A percentile compares a stretch with the other conserved stretches of the same genome.
phyloP scores from a whole-genome alignment of 2,113 vertebrate genomes.

The Rostratula benghalensis region DNA sequence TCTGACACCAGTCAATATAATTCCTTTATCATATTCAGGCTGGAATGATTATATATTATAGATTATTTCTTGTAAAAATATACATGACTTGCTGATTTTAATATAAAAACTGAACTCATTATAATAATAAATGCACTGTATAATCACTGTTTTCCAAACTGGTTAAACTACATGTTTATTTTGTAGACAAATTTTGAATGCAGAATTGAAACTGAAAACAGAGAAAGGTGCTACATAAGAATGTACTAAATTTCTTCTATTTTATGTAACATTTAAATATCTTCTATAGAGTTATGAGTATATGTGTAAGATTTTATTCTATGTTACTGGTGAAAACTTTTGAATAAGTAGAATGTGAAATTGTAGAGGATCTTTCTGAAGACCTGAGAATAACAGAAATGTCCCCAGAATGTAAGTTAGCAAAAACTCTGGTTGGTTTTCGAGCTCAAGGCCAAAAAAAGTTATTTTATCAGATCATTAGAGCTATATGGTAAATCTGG shows the following conservation, averaged over 20 bases:
- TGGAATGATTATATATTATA: not conserved
- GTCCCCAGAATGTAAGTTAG: not conserved
- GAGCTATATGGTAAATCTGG: not conserved
- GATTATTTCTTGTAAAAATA: not conserved
- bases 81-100: not conserved
- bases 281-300: not conserved
- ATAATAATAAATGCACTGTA: not conserved
- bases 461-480: not conserved
- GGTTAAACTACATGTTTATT: not conserved
- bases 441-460: not conserved
- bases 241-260: not conserved
- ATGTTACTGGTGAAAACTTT: not conserved
- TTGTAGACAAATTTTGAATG: not conserved
- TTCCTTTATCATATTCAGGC: not conserved
- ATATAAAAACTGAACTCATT: not conserved
- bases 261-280: not conserved
- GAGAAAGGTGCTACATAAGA: not conserved
- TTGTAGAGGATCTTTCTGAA: not conserved
- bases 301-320: not conserved
- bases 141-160: not conserved
- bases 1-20: not conserved
- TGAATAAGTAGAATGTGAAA: not conserved
- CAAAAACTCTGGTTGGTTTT: not conserved
- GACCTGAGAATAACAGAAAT: not conserved
- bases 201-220: not conserved